A percentile compares a stretch with the other conserved stretches of the same genome.
phyloP scores from a whole-genome alignment of 2,888 invertebrate genomes.

The Dicycla oo region DNA sequence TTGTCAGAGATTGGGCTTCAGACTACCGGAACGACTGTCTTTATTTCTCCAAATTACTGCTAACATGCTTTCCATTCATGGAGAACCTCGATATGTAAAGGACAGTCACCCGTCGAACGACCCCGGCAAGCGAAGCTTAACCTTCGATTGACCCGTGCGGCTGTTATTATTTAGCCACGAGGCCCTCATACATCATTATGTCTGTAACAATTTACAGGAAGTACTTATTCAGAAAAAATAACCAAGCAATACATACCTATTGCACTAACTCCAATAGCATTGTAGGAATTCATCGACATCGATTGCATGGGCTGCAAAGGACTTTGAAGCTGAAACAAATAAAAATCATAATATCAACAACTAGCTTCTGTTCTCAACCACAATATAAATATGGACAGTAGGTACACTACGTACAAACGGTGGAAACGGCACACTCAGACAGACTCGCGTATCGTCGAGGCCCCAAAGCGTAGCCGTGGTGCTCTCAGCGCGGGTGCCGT shows the following conservation, averaged over 20 bases:
- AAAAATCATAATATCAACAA: constrained; percentile 1
- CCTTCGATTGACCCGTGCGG: neutral
- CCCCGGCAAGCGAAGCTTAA: neutral
- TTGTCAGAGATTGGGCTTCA: neutral
- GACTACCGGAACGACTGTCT: neutral
- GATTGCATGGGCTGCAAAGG: constrained; percentile 85
- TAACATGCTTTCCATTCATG: neutral
- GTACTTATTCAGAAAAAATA: neutral
- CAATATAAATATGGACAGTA: no score
- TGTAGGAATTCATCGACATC: constrained; percentile 85
- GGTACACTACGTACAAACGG: no score
- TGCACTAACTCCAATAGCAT: constrained; percentile 80
- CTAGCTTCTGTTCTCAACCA: neutral
- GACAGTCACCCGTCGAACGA: neutral
- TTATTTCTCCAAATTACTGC: neutral
- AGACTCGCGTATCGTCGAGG: no score
- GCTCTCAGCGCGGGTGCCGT: no score
- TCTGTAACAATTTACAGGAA: neutral
- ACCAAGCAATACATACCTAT: constrained; percentile 75
- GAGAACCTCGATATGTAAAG: neutral
- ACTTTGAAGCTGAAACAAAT: constrained; percentile 81
- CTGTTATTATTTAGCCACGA: neutral
- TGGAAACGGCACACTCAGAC: no score
- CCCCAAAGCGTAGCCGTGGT: no score
- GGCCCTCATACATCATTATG: neutral